phyloP scores from a whole-genome alignment of 1,140 invertebrate genomes.

The Caenorhabditis inopinata region DNA sequence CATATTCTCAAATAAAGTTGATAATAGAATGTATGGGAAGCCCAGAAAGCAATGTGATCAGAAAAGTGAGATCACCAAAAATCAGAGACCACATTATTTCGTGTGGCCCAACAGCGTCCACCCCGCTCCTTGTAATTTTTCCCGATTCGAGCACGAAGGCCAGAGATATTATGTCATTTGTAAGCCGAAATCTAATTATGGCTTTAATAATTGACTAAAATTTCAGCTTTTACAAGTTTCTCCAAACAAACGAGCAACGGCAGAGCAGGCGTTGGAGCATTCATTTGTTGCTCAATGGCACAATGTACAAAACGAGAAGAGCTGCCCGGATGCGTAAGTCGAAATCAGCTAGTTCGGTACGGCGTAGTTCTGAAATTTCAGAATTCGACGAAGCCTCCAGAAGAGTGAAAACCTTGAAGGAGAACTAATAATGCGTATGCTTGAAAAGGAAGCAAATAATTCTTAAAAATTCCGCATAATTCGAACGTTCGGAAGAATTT shows the following conservation, averaged over 20 bases:
- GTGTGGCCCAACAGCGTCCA: conserved; percentile 24
- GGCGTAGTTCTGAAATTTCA: conserved; percentile 2
- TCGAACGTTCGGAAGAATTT: too few relatives aligned
- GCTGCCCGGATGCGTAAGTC: conserved; percentile 16
- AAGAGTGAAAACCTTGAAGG: conserved; percentile 40
- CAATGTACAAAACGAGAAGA: conserved; percentile 48
- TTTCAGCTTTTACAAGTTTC: conserved; percentile 46
- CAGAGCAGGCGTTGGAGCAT: conserved; percentile 50
- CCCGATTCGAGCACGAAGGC: conserved; percentile 40
- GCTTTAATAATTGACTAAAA: not conserved
- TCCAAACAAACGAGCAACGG: conserved; percentile 47
- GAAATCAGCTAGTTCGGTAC: not conserved
- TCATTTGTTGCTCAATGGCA: conserved; percentile 55
- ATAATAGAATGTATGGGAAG: conserved; percentile 51
- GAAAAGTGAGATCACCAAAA: conserved; percentile 32
- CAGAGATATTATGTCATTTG: conserved; percentile 35
- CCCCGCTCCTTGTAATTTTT: conserved; percentile 34
- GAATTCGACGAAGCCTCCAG: conserved; percentile 12
- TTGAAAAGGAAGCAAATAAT: conserved; percentile 45
- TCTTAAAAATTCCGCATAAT: too few relatives aligned
- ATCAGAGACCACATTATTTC: conserved; percentile 44
- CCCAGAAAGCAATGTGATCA: conserved; percentile 43
- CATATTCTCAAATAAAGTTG: conserved; percentile 49
- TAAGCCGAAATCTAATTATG: not conserved
- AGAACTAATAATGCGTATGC: conserved; percentile 10